A percentile compares a stretch with the other conserved stretches of the same genome.
phyloP scores from a whole-genome alignment of 2,797 vertebrate species.

The Sebastes baramenuke region DNA sequence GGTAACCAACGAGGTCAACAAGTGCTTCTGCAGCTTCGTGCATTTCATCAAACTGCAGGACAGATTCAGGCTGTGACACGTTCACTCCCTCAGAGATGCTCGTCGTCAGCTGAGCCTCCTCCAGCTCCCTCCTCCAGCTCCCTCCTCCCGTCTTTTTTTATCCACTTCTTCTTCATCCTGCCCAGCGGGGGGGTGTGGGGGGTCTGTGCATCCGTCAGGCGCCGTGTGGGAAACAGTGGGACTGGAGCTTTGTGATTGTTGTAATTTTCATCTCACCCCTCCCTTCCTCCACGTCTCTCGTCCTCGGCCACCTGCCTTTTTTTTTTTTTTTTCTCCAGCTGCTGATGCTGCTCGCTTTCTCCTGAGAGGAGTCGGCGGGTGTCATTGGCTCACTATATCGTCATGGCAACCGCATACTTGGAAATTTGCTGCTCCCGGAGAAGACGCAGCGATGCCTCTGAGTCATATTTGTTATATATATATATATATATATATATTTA shows the following conservation, averaged over 20 bases:
- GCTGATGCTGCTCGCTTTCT: conserved; percentile 42
- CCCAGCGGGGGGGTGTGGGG: conserved; percentile 8
- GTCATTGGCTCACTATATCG: conserved; percentile 83
- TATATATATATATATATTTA: neutral
- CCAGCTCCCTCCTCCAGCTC: conserved; percentile 39
- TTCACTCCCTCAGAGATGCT: neutral
- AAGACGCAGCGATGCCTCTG: conserved; percentile 17
- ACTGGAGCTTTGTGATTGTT: conserved; percentile 63
- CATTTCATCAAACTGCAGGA: neutral
- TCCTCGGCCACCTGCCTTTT: conserved; percentile 82
- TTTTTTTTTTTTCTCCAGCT: neutral
- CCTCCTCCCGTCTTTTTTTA: conserved; percentile 18
- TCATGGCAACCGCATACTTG: conserved; percentile 86
- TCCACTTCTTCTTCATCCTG: conserved; percentile 23
- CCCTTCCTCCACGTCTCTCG: neutral
- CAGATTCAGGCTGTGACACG: neutral
- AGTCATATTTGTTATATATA: conserved; percentile 1
- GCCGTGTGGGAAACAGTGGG: conserved; percentile 42
- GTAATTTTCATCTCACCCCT: conserved; percentile 67
- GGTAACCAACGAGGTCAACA: neutral
- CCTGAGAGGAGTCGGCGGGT: conserved; percentile 74
- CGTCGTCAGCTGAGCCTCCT: conserved; percentile 36
- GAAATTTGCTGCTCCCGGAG: conserved; percentile 75
- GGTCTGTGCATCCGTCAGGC: conserved; percentile 29
- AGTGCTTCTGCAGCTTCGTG: neutral